Base-by-base conservation (phyloP, 1,140 invertebrate species). In the Onthophagus taurus region DNA sequence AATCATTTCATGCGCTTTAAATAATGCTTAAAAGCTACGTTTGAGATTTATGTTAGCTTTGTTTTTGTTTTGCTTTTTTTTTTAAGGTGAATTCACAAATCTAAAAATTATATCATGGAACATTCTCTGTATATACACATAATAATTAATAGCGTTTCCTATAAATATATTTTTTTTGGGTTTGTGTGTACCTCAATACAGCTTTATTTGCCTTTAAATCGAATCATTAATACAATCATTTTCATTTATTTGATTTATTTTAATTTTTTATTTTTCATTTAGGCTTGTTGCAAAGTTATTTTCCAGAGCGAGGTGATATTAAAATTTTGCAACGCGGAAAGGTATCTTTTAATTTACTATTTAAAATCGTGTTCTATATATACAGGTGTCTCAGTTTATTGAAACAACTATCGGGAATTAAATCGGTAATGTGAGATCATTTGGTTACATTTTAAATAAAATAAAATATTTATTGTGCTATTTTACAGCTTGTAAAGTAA, bases 241-340 rank as follows among this genome's bases (percentile, higher is more conserved):
- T 49, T 17, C 18, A 20, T 54, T 53, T 42, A 34, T 47, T 48
- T 48, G 43, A 44, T 41, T 47, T 50, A 13, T 31, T 17, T 48
- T 47, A 31, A 38, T 53, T 45, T 52, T 44, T 50, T 51, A 37
- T 47, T 51, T 48, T 53, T 50, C 43, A 21, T 45, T 39, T 58
- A 59, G 56, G 59, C 45, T 54, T 60, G 53, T 59, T 60, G 45
- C 57, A 58, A 45, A 57, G 48, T 49, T 61, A 58, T 52, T 61
- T 61, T 46, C 54, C 55, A 18, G 58, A 60, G 19, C 54, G 58
- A 21, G 53, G 53, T 26, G 60, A 62, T 47, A 53, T 58, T 49
- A 57, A 57, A 52, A 60, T 62, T 52, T 55, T 62, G 36, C 49
- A 50, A 30, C 50, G 58, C 21, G 54, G 54, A 44, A 63, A 63